Evolutionary conservation across 2,113 vertebrate genomes (phyloP), one percentile per base, ranked within the genome.

Genomic region (Caranx melampygus): DNA sequence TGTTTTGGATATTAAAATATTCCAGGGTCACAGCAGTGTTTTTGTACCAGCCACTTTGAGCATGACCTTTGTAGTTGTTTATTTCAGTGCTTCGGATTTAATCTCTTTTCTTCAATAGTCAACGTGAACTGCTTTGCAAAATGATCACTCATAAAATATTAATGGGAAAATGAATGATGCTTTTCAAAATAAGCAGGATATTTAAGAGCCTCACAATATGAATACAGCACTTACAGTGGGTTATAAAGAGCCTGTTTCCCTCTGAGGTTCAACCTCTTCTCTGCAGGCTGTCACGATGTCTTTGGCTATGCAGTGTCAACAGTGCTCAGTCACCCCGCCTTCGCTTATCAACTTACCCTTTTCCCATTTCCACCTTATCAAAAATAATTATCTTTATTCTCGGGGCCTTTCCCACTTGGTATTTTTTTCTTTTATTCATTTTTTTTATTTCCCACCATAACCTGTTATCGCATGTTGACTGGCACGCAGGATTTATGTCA

Each of bases 371-470:
- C 44, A 42, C 79, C 87, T 90, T 93, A 94, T 94, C 92, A 84
- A 65, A 89, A 82, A 89, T 91, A 91, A 92, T 93, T 89, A 94
- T 93, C 92, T 92, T 79, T 76, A 87, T 88, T 93, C 90, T 85
- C 47, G 0, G 26, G 67, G 81, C 67, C 37, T 74, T 52, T 73
- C 14, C 6, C 15, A 6, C 35, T 35, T n/a, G n/a, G n/a, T n/a
- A n/a, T n/a, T n/a, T n/a, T n/a, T n/a, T n/a, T n/a, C n/a, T n/a
- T n/a, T n/a, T n/a, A 55, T 5, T 12, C 26, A 26, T 26, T 33
- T 70, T 66, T 63, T 70, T 62, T 72, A 76, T 64, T 66, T 55
- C 58, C 33, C 65, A 61, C 81, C 87, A 76, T 87, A 89, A 79
- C 71, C 78, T 35, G 87, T 88, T 92, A 93, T 91, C 87, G 13